These are phyloP conservation scores for Tiliacea aurago DNA, from an alignment of 2,888 invertebrate species.

Conservation along the genomic window DNA sequence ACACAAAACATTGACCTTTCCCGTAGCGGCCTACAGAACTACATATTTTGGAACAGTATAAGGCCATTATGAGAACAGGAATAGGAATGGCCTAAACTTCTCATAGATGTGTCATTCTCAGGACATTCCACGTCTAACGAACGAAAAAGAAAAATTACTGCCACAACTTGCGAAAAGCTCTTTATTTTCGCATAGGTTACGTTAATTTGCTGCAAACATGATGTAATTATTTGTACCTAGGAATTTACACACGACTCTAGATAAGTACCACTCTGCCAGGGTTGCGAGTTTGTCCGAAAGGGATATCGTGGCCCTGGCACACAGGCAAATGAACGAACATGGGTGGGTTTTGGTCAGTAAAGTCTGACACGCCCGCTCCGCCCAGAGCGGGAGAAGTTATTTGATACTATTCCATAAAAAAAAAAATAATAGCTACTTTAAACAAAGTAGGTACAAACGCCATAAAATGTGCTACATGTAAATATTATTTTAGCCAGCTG, in stretches of 20 bases:
- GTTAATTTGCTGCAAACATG: not conserved
- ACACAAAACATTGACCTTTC: not conserved
- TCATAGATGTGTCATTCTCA: not conserved
- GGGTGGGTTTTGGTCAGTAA: no score
- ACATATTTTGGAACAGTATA: not conserved
- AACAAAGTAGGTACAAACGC: conserved; percentile 11
- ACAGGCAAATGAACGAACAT: no score
- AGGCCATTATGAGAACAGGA: not conserved
- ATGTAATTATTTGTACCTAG: not conserved
- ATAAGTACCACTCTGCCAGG: no score
- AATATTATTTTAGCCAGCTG: conserved; percentile 30
- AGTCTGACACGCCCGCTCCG: no score
- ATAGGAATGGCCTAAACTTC: not conserved
- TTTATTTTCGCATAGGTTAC: not conserved
- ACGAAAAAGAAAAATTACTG: not conserved
- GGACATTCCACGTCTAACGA: not conserved
- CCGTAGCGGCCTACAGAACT: not conserved
- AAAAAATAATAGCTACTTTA: no score
- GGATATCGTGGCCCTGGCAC: no score
- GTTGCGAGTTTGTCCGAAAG: no score
- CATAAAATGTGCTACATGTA: conserved; percentile 19
- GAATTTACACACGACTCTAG: not conserved
- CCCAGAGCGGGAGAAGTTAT: no score
- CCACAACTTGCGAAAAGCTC: not conserved
- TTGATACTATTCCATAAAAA: no score